These are phyloP conservation scores for Madoqua kirkii DNA, from an alignment of 2,113 vertebrate genomes.

Conservation along the genomic window DNA sequence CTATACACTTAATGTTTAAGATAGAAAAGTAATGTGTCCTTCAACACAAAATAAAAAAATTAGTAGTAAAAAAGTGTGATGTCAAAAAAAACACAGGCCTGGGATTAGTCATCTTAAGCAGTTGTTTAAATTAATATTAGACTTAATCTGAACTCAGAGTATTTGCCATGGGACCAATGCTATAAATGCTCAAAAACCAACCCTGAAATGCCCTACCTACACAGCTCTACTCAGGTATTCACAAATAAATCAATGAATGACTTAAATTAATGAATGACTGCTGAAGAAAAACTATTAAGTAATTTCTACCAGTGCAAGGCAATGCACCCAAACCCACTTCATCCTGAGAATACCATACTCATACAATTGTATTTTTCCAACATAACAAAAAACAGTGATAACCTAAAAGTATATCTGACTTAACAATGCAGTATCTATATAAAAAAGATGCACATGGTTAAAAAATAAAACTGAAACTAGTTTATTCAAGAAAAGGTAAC, in stretches of 20 bases:
- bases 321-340: neutral
- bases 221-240: neutral
- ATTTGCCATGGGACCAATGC: neutral
- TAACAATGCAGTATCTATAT: neutral
- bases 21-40: neutral
- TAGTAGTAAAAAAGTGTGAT: neutral
- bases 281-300: neutral
- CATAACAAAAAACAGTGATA: neutral
- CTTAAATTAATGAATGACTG: neutral
- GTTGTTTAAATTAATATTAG: neutral
- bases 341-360: neutral
- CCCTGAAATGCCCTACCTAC: neutral
- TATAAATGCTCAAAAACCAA: constrained; percentile 7
- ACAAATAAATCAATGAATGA: neutral
- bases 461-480: neutral
- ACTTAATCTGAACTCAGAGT: neutral
- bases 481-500: neutral
- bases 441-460: neutral
- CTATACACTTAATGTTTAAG: neutral
- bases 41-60: neutral
- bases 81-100: neutral
- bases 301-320: neutral
- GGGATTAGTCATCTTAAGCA: neutral
- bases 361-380: neutral
- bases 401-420: neutral